A percentile compares a stretch with the other conserved stretches of the same genome.
These are phyloP conservation scores for Calliphora vomitoria DNA, from an alignment of 2,888 invertebrate genomes.

Conservation along the genomic window DNA sequence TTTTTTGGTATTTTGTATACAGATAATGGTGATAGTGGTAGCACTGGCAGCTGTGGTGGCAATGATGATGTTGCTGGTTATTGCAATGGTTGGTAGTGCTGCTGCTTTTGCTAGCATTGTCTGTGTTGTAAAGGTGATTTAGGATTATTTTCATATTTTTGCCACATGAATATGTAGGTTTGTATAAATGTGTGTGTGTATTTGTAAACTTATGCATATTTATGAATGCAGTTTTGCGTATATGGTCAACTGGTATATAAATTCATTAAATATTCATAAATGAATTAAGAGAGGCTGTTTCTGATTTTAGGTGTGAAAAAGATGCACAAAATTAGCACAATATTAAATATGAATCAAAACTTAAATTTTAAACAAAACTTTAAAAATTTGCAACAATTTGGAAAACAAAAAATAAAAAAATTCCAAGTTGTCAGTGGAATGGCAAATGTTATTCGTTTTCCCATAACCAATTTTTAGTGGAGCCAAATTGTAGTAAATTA, in stretches of 20 bases:
- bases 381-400: neutral
- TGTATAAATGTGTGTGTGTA: neutral
- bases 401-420: neutral
- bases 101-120: conserved; percentile 12
- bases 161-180: neutral
- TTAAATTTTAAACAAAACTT: conserved; percentile 4
- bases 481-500: neutral
- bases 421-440: neutral
- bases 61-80: conserved; percentile 30
- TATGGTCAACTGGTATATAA: conserved; percentile 55
- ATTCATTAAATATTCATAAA: conserved; percentile 68
- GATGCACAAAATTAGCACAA: conserved; percentile 35
- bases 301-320: conserved; percentile 63
- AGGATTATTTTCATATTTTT: conserved; percentile 60
- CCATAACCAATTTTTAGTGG: neutral
- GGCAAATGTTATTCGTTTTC: neutral
- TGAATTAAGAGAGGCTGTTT: conserved; percentile 50
- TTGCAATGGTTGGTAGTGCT: conserved; percentile 1
- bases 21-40: conserved; percentile 38
- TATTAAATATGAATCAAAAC: conserved; percentile 24
- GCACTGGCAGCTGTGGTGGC: neutral
- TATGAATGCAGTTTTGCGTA: conserved; percentile 29
- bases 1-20: conserved; percentile 39
- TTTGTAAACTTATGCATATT: conserved; percentile 32
- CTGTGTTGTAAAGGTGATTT: conserved; percentile 64